Evolutionary conservation across 2,113 vertebrate genomes (phyloP), one percentile per base, ranked within the genome.

Genomic region (Lichenostomus cassidix): DNA sequence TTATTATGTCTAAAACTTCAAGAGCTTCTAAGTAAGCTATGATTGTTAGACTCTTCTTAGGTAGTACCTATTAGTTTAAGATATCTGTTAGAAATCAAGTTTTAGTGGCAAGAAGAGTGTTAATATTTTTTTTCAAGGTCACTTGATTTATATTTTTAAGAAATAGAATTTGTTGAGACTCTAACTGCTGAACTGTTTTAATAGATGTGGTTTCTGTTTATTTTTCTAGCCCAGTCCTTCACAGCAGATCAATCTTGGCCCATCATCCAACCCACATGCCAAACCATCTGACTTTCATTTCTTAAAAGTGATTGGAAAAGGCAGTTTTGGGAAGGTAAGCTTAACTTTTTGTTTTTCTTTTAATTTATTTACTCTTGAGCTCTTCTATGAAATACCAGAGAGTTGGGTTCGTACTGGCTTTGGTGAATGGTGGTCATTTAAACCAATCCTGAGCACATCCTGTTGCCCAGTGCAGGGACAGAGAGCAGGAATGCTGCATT

Each of bases 271-370:
- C 89, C 99, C 99, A 50, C 99, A 99, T 4, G 99, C 99, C 80
- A 99, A 99, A 90, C 99, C 99, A 29, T 99, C 98, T 7, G 99
- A 99, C 91, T 99, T 99, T 44, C 99, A 99, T 97, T 99, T 99
- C 96, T 98, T 99, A 85, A 99, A 99, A 96, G 99, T 99, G 83
- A 99, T 99, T 27, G 99, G 99, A 49, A 99, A 99, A 93, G 99
- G 99, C 92, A 99, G 99, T 97, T 99, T 99, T 74, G 99, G 99
- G 77, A 99, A 99, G 97, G 98, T 98, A 97, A 92, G 22, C 5
- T 6, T 27, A 68, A 33, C 4, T 52, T 47, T 6, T 83, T 73
- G 13, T 75, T n/a, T 13, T 20, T 1, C 2, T 47, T 46, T 21
- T 44, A n/a, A 33, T 67, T 56, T 22, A 55, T 44, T 41, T 70